Evolutionary conservation across 2,797 vertebrate genomes (phyloP), one percentile per base, ranked within the genome.

Genomic region (Kryptolebias ocellatus): DNA sequence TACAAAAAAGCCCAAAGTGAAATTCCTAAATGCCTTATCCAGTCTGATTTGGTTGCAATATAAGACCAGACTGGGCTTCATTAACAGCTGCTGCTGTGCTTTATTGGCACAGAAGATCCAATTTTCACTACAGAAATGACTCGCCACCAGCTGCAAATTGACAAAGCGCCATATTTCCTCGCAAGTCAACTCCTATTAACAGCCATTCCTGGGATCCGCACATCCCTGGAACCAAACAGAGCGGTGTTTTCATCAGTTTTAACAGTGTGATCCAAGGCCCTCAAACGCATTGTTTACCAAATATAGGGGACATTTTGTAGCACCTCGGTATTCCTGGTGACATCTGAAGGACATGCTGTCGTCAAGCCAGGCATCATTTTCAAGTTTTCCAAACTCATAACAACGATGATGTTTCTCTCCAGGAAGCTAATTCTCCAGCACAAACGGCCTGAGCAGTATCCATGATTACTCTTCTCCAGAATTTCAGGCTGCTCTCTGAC

Each of bases 131-230:
- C 74, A 83, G 79, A 87, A 73, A 86, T 80, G 70, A 89, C 84
- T 89, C 59, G 80, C 86, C 83, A 79, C 73, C 80, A 76, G 82
- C 80, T 82, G 81, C 85, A 87, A 90, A 91, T 89, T 90, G 90
- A 92, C 89, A 89, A 74, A 9, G 83, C 65, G 64, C 78, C 82
- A 87, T 85, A 88, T 88, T 89, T 89, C 80, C 83, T 79, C 39
- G 12, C 70, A 39, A 83, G 83, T 87, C 87, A 70, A 64, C 78
- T 87, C 79, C 70, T 81, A 88, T 92, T 90, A 90, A 81, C 59
- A 27, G 72, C 65, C 16, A 66, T 83, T 74, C 39, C 60, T 17
- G 37, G 58, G 67, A 83, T 72, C 42, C 27, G 46, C 11, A 45
- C 62, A 28, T 50, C 59, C 51, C 53, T 27, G 11, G 31, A 51